Percentiles rank a stretch among this genome's conserved stretches.
These are phyloP conservation scores for Alethe castanea DNA, from an alignment of 2,113 vertebrate species.

Conservation along the genomic window DNA sequence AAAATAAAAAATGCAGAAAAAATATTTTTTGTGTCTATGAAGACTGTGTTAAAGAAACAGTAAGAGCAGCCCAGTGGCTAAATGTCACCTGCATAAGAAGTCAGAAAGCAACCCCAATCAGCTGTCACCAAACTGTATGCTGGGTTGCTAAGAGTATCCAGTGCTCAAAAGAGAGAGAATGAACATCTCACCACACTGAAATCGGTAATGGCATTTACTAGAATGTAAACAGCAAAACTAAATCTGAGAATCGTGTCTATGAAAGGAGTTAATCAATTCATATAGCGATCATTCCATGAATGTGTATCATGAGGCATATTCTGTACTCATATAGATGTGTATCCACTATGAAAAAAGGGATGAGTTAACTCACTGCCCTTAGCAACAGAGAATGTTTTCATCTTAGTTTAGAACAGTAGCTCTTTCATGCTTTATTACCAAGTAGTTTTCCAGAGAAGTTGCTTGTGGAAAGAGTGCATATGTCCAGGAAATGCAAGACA, in stretches of 20 bases:
- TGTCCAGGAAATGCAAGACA: neutral
- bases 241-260: neutral
- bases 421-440: neutral
- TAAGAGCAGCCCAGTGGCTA: neutral
- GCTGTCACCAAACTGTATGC: neutral
- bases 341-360: neutral
- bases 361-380: conserved; percentile 12
- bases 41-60: neutral
- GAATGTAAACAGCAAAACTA: neutral
- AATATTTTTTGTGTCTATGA: neutral
- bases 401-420: neutral
- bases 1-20: neutral
- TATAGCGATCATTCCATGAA: neutral
- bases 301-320: neutral
- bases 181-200: neutral
- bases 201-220: neutral
- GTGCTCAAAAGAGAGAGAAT: neutral
- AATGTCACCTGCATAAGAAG: neutral
- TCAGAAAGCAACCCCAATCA: neutral
- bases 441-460: neutral
- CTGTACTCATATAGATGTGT: neutral
- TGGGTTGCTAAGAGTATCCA: neutral
- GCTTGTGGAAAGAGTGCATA: neutral
- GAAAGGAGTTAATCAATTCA: conserved; percentile 23
- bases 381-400: conserved; percentile 37